Conservation (phyloP, 2,113 vertebrate genomes). For the Glaucomys volans region DNA sequence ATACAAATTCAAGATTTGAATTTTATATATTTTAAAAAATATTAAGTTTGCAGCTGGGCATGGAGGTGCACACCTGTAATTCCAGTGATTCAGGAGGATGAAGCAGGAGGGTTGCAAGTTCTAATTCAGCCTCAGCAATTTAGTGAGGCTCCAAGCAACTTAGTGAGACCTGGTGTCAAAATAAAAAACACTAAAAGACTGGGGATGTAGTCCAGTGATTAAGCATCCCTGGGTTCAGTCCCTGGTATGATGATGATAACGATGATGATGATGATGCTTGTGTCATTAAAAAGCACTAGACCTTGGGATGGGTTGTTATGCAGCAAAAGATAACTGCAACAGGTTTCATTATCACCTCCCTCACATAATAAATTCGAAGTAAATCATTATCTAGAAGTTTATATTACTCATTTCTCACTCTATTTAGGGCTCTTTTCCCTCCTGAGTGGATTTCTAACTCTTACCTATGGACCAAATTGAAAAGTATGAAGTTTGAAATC, state of each 20-base stretch:
- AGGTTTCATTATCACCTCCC: not conserved
- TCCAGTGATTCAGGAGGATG: too few species aligned
- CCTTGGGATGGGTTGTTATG: not conserved
- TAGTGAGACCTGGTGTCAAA: too few species aligned
- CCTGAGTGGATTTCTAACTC: accelerated
- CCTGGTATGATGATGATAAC: too few species aligned
- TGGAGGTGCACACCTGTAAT: too few species aligned
- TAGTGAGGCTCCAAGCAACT: too few species aligned
- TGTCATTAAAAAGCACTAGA: not conserved
- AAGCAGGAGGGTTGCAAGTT: too few species aligned
- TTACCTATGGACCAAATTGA: not conserved
- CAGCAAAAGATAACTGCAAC: not conserved
- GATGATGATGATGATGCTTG: too few species aligned
- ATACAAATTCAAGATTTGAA: not conserved
- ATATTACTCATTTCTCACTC: not conserved
- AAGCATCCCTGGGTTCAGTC: too few species aligned
- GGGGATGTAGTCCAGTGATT: too few species aligned
- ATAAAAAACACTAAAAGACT: too few species aligned
- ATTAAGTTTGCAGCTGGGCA: not conserved
- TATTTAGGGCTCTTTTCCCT: not conserved
- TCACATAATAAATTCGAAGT: not conserved
- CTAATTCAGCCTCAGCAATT: too few species aligned
- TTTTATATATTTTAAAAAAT: not conserved
- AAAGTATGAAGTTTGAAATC: not conserved
- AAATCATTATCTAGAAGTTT: not conserved